Conservation (phyloP, 2,113 vertebrate genomes). For the Hipposideros armiger region DNA sequence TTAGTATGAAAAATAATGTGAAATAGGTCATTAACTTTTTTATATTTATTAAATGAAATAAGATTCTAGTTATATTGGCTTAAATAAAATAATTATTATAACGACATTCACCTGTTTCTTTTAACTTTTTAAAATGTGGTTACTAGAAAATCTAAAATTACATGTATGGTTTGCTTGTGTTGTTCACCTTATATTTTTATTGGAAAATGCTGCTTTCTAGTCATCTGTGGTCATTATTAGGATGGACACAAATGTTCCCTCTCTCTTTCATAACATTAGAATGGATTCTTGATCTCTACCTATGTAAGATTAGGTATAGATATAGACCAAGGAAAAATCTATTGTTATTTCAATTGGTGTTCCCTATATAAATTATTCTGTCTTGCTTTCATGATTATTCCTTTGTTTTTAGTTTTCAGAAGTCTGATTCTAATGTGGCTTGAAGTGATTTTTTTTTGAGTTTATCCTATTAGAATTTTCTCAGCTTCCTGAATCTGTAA, state of each 20-base stretch:
- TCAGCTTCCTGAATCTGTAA: neutral
- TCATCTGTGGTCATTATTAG: neutral
- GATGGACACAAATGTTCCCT: neutral
- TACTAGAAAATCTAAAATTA: constrained; percentile 3
- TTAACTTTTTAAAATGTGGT: neutral
- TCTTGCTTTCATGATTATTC: neutral
- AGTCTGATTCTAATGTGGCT: neutral
- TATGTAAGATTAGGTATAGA: neutral
- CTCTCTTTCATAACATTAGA: neutral
- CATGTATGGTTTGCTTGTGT: neutral
- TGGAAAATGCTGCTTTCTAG: neutral
- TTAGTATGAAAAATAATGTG: neutral
- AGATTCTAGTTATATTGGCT: neutral
- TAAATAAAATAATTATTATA: neutral
- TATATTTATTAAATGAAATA: constrained; percentile 1
- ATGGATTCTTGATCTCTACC: neutral
- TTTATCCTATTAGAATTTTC: neutral
- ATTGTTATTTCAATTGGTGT: neutral
- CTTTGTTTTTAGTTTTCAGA: constrained; percentile 21
- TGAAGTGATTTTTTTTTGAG: neutral
- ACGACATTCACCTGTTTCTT: neutral
- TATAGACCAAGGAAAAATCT: neutral
- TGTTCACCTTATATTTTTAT: neutral
- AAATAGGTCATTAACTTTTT: constrained; percentile 37
- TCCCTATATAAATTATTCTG: neutral